Percentiles rank a stretch among this genome's conserved stretches.
phyloP scores from a whole-genome alignment of 2,113 vertebrate genomes.

The Mesembrinibis cayennensis region DNA sequence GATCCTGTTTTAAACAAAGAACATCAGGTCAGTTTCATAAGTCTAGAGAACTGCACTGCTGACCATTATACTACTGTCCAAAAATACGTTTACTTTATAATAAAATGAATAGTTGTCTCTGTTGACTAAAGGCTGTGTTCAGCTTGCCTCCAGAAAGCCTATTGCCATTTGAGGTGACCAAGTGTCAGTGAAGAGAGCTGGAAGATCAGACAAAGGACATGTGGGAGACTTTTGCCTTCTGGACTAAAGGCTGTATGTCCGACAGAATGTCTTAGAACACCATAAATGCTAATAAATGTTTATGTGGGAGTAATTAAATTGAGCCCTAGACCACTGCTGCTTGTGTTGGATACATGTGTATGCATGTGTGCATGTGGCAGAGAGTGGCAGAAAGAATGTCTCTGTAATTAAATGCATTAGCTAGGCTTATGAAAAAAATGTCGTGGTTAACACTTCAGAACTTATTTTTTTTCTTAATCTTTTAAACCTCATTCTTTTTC shows the following conservation, averaged over 20 bases:
- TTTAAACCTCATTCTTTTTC: neutral
- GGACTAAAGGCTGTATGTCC: accelerated
- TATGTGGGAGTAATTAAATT: neutral
- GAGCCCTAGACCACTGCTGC: neutral
- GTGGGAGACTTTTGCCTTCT: neutral
- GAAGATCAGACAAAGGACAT: neutral
- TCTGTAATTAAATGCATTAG: neutral
- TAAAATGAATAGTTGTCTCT: neutral
- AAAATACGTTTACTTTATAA: neutral
- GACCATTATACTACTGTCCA: neutral
- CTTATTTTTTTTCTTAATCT: neutral
- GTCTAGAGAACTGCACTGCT: neutral
- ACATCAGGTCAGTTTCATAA: neutral
- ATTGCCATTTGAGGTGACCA: neutral
- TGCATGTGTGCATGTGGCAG: neutral
- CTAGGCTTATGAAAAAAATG: neutral
- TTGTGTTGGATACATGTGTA: neutral
- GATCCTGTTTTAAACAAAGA: neutral
- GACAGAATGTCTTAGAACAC: neutral
- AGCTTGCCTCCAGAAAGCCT: neutral
- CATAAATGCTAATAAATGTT: neutral
- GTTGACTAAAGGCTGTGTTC: neutral
- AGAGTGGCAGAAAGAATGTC: neutral
- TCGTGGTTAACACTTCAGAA: neutral
- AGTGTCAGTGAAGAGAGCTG: neutral